Percentiles rank a stretch among this genome's conserved stretches.
phyloP scores from a whole-genome alignment of 2,888 invertebrate species.

The Orthosia incerta region DNA sequence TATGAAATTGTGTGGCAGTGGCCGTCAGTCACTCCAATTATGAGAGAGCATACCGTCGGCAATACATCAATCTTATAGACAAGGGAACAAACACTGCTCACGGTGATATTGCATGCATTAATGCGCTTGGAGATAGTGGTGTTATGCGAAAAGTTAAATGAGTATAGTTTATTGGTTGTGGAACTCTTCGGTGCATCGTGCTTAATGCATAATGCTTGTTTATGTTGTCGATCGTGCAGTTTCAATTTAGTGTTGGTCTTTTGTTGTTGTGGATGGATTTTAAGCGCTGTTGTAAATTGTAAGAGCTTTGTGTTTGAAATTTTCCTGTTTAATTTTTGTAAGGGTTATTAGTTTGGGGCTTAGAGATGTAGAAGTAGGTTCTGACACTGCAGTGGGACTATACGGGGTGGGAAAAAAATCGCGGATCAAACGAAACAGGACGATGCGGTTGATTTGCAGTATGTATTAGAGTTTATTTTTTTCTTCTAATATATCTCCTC shows the following conservation, averaged over 20 bases:
- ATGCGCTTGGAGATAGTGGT: constrained; percentile 58
- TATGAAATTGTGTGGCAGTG: constrained; percentile 73
- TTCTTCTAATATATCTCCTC: no score
- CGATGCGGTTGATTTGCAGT: no score
- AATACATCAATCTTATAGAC: constrained; percentile 82
- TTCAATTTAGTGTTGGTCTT: constrained; percentile 31
- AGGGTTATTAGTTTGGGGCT: background rate
- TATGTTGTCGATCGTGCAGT: constrained; percentile 31
- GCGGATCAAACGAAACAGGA: no score
- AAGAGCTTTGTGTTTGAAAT: background rate
- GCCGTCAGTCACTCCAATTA: constrained; percentile 77
- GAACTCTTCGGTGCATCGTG: constrained; percentile 56
- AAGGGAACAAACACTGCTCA: constrained; percentile 67
- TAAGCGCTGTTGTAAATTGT: background rate
- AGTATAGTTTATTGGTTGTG: constrained; percentile 59
- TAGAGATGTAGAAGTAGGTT: background rate
- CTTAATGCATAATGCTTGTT: constrained; percentile 55
- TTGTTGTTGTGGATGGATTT: constrained; percentile 16
- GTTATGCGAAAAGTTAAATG: constrained; percentile 65
- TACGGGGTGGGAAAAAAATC: no score
- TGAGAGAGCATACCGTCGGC: constrained; percentile 67
- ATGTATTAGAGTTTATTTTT: no score
- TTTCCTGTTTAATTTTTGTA: background rate
- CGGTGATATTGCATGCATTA: constrained; percentile 66
- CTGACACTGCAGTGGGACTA: background rate